A percentile compares a stretch with the other conserved stretches of the same genome.
Evolutionary conservation across 2,797 vertebrate genomes (phyloP).

Genomic region (Neosilurus mollespiculum): DNA sequence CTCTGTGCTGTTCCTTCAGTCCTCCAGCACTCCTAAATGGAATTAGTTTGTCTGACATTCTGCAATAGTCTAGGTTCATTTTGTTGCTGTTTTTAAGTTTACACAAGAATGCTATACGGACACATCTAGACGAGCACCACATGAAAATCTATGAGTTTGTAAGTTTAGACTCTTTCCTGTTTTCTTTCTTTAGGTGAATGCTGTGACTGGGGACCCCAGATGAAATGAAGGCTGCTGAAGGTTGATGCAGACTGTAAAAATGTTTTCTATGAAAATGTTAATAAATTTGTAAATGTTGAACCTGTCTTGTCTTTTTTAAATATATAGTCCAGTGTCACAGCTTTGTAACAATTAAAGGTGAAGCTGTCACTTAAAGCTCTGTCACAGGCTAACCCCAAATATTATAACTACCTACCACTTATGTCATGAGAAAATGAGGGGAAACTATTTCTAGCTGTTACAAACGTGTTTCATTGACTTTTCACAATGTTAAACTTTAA

Average conservation of each 20-base stretch:
- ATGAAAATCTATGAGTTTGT: not conserved
- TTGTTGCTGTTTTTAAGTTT: not conserved
- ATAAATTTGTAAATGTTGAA: constrained; percentile 43
- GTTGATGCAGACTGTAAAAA: constrained; percentile 53
- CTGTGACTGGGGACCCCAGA: constrained; percentile 7
- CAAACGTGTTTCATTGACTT: too few species aligned
- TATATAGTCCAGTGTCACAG: too few species aligned
- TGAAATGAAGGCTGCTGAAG: too few species aligned
- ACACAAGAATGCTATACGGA: not conserved
- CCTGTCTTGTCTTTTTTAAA: not conserved
- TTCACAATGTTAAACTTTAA: too few species aligned
- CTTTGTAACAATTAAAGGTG: too few species aligned
- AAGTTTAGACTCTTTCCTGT: not conserved
- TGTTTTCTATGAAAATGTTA: constrained; percentile 13
- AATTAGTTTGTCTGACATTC: not conserved
- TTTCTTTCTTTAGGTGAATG: constrained; percentile 9
- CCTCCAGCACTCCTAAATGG: too few species aligned
- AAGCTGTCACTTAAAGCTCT: too few species aligned
- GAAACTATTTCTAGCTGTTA: too few species aligned
- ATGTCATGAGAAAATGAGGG: too few species aligned
- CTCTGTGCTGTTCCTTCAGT: not conserved
- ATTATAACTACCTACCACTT: too few species aligned
- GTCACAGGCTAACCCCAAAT: too few species aligned
- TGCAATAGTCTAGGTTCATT: too few species aligned
- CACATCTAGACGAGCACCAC: not conserved